phyloP scores from a whole-genome alignment of 1,140 invertebrate genomes.

The Macrotrachela quadricornifera region DNA sequence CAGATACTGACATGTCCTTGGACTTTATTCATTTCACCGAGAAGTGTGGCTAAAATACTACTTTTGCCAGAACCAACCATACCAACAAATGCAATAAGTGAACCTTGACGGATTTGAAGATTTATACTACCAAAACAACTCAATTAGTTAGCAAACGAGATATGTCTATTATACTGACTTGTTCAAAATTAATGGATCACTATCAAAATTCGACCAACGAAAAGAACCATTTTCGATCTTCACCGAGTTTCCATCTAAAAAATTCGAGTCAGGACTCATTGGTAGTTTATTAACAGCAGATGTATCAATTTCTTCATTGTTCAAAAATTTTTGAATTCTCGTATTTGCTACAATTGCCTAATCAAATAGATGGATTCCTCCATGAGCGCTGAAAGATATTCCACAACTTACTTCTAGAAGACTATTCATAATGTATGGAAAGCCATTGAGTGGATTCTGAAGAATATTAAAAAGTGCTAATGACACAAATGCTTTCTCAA shows the following conservation, averaged over 20 bases:
- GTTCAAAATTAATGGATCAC: too few relatives aligned
- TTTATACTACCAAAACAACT: background rate
- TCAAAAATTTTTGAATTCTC: slow-evolving; percentile 20
- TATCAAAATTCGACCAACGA: too few relatives aligned
- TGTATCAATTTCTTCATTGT: slow-evolving; percentile 19
- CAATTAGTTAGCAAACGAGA: too few relatives aligned
- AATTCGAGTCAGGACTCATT: too few relatives aligned
- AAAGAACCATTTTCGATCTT: too few relatives aligned
- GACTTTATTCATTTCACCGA: slow-evolving; percentile 6
- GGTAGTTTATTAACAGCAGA: slow-evolving; percentile 12
- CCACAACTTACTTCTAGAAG: slow-evolving; percentile 37
- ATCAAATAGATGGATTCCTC: slow-evolving; percentile 11
- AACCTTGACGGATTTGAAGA: slow-evolving; percentile 31
- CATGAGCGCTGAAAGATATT: background rate
- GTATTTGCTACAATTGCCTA: slow-evolving; percentile 24
- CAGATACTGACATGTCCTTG: background rate
- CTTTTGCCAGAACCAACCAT: slow-evolving; percentile 6
- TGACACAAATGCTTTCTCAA: slow-evolving; percentile 61
- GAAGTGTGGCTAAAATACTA: background rate
- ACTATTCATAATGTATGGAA: slow-evolving; percentile 35
- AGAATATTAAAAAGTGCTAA: slow-evolving; percentile 92
- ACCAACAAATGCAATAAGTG: slow-evolving; percentile 25
- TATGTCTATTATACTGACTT: too few relatives aligned
- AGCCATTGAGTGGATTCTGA: slow-evolving; percentile 52
- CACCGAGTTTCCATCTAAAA: too few relatives aligned